Base-by-base conservation (phyloP, 2,888 invertebrate genomes). In the Brenthis ino region DNA sequence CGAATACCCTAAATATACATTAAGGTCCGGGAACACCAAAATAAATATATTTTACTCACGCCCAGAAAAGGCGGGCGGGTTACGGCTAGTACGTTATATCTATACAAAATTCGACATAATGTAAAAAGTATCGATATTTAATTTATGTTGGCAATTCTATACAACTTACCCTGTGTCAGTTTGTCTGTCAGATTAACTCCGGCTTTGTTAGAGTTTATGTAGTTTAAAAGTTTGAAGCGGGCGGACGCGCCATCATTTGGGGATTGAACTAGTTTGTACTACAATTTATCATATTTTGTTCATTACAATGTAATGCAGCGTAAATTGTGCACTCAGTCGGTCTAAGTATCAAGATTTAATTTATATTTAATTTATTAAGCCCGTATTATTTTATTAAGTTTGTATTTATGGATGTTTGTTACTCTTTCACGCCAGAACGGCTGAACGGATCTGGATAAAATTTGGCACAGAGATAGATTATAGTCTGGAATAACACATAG, bases 221-320 rank as follows among this genome's bases (percentile, higher is more conserved):
- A 37, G 54, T 54, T 63, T 43, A 54, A 54, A 54, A 53, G 63
- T 54, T 63, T 54, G 63, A 43, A 63, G 14, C 63, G 20, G 54
- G 14, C 53, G 20, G 53, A 63, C 37, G 63, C n/a, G 53, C 51
- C 53, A 20, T 53, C 63, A 53, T 60, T 50, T 50, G 60, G 60
- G 50, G 50, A 33, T 50, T 60, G 28, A 60, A 50, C n/a, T 60
- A 60, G 60, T 50, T 60, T 48, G 11, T 16, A 6, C 60, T 48
- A 50, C n/a, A 50, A 60, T 60, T 60, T 60, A 60, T 60, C 50
- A 60, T 60, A 60, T 50, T 60, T 60, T 28, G 50, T 60, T 60
- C 33, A 28, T 60, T 50, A 28, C n/a, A 33, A 60, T 50, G 28
- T 50, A 43, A 43, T 60, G 33, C 28, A 20, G 13, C 28, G 48